phyloP scores from a whole-genome alignment of 2,888 invertebrate species.

The Protodeltote pygarga region DNA sequence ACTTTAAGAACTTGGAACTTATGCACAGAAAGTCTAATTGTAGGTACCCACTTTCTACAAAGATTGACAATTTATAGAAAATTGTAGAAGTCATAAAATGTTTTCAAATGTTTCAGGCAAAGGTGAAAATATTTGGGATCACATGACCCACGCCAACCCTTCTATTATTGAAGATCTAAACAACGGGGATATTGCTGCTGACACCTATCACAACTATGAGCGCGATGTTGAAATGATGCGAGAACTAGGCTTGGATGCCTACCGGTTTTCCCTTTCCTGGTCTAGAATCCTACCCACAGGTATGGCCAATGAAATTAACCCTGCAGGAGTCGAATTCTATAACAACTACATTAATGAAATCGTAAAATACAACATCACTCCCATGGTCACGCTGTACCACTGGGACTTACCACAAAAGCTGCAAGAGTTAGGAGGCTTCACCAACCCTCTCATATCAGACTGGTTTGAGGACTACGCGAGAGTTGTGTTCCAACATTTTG shows the following conservation, averaged over 20 bases:
- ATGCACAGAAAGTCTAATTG: background rate
- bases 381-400: conserved; percentile 86
- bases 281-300: conserved; percentile 52
- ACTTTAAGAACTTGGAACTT: too few relatives aligned
- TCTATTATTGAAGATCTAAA: conserved; percentile 60
- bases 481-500: conserved; percentile 73
- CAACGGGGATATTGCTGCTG: conserved; percentile 87
- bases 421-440: conserved; percentile 85
- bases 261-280: conserved; percentile 88
- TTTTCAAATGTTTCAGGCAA: conserved; percentile 52
- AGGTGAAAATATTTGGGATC: conserved; percentile 70
- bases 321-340: conserved; percentile 87
- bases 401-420: conserved; percentile 85
- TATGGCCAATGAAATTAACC: conserved; percentile 82
- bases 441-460: conserved; percentile 71
- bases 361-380: conserved; percentile 86
- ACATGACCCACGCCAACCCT: conserved; percentile 62
- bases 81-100: background rate
- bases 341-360: conserved; percentile 88
- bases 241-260: conserved; percentile 60
- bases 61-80: background rate
- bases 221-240: conserved; percentile 84
- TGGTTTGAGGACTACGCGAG: conserved; percentile 83
- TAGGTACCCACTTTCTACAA: background rate
- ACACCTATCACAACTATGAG: conserved; percentile 87